Conservation (phyloP, 2,113 vertebrate genomes). For the Shinisaurus crocodilurus region DNA sequence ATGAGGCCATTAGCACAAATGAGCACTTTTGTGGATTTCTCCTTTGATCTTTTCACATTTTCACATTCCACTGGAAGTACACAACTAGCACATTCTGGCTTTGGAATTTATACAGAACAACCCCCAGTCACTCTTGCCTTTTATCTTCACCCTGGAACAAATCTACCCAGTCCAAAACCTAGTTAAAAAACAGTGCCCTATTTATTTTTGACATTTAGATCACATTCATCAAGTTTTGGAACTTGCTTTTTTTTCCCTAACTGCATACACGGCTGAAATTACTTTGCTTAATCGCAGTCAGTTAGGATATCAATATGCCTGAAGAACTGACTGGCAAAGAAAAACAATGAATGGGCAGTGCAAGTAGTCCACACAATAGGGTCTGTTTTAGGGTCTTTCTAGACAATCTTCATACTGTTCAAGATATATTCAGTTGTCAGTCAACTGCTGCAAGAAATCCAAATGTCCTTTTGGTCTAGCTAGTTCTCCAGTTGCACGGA, state of each 20-base stretch:
- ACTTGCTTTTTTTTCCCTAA: not conserved
- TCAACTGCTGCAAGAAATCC: not conserved
- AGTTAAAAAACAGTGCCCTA: not conserved
- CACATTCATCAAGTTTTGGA: not conserved
- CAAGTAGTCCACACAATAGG: not conserved
- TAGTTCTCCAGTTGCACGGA: not conserved
- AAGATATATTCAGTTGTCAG: not conserved
- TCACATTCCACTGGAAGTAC: not conserved
- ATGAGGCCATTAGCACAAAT: not conserved
- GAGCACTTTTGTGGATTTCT: not conserved
- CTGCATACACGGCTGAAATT: not conserved
- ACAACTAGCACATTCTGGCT: not conserved
- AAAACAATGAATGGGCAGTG: not conserved
- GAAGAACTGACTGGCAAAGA: not conserved
- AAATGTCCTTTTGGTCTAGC: not conserved
- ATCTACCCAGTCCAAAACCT: not conserved
- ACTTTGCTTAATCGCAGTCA: not conserved
- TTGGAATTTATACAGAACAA: not conserved
- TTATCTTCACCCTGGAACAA: not conserved
- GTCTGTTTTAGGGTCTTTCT: not conserved
- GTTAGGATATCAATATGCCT: not conserved
- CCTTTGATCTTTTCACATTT: not conserved
- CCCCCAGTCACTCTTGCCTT: not conserved
- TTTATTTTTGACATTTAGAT: not conserved
- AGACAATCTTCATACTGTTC: not conserved